A percentile compares a stretch with the other conserved stretches of the same genome.
Evolutionary conservation across 1,140 invertebrate genomes (phyloP).

Genomic region (Tetramorium alpestre): DNA sequence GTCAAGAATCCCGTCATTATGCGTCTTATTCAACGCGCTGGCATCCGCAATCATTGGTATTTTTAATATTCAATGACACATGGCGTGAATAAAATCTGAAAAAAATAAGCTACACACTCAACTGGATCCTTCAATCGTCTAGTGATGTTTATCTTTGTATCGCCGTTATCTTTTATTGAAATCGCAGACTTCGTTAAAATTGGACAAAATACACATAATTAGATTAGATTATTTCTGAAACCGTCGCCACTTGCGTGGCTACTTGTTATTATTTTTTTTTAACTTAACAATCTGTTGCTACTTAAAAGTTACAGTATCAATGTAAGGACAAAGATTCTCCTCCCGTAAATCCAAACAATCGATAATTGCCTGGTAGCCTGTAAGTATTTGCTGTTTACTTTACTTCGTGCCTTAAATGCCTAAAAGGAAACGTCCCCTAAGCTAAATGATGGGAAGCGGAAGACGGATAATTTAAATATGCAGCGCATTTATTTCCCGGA

Average conservation of each 20-base stretch:
- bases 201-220: background rate
- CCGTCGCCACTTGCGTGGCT: background rate
- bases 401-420: background rate
- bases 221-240: background rate
- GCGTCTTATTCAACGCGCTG: constrained; percentile 21
- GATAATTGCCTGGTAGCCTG: background rate
- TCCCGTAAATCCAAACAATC: background rate
- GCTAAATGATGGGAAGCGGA: background rate
- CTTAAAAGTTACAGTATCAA: background rate
- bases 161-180: background rate
- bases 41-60: constrained; percentile 24
- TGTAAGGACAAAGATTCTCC: background rate
- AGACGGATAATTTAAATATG: constrained; percentile 44
- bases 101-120: background rate
- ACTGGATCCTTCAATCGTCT: background rate
- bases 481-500: constrained; percentile 37
- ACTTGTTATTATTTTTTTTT: background rate
- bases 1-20: constrained; percentile 58
- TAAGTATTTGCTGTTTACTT: constrained; percentile 9
- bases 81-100: constrained; percentile 32
- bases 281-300: background rate
- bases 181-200: background rate
- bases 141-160: background rate
- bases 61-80: constrained; percentile 38
- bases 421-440: background rate